phyloP scores from a whole-genome alignment of 35 echinoderm and acorn worm species.

The Ophiothrix spiculata region DNA sequence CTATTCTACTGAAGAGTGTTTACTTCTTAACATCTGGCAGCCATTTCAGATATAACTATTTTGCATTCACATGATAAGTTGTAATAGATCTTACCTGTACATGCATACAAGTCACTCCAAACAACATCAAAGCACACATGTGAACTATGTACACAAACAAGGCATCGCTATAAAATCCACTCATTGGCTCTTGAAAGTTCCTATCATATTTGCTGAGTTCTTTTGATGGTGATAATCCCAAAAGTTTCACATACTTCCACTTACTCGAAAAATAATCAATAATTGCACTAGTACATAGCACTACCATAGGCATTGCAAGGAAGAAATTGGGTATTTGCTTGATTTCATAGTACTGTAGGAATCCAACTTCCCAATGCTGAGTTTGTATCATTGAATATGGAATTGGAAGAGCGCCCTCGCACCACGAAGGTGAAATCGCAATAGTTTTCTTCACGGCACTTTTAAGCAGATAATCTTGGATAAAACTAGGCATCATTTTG shows the following conservation, averaged over 20 bases:
- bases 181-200: not conserved
- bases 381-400: slow-evolving; percentile 82
- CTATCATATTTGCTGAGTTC: slow-evolving; percentile 27
- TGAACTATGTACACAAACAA: slow-evolving; percentile 77
- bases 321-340: slow-evolving; percentile 91
- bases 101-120: slow-evolving; percentile 75
- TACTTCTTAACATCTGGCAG: too few species aligned
- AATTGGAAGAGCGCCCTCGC: slow-evolving; percentile 39
- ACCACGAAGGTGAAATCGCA: slow-evolving; percentile 46
- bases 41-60: too few species aligned
- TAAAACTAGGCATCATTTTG: not conserved
- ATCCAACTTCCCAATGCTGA: slow-evolving; percentile 84
- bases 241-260: slow-evolving; percentile 62
- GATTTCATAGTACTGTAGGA: slow-evolving; percentile 82
- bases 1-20: too few species aligned
- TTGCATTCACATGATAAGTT: too few species aligned
- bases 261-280: slow-evolving; percentile 31
- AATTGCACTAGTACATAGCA: slow-evolving; percentile 43
- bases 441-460: not conserved
- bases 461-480: not conserved
- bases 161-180: slow-evolving; percentile 41
- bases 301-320: slow-evolving; percentile 68
- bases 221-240: slow-evolving; percentile 48
- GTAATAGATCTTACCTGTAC: slow-evolving; percentile 95
- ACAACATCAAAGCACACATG: slow-evolving; percentile 42